Base-by-base conservation (phyloP, 2,113 vertebrate genomes). In the Xerus inauris region DNA sequence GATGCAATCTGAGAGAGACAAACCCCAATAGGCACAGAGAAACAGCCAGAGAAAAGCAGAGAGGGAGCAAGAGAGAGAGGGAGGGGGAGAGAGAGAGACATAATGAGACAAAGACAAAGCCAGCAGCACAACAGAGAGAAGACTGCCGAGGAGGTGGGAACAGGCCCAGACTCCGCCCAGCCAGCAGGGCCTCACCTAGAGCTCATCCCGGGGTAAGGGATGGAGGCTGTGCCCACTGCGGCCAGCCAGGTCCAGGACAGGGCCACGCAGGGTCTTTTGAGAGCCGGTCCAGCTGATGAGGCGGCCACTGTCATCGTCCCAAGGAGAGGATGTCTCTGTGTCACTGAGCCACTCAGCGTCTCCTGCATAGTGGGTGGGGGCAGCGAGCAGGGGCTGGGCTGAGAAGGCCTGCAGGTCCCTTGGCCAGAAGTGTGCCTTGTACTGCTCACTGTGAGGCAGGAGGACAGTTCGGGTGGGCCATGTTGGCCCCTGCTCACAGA, bases 251-350 rank as follows among this genome's bases (percentile, higher is more conserved):
- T 98, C 96, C 67, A 83, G 89, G 8, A 95, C 88, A 0, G 98
- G 92, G 24, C 98, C 99, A 35, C 99, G 99, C 67, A 99, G 98
- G 16, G 98, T 99, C 98, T 99, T 99, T 79, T 99, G 99, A 0
- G 99, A 99, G 62, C 99, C 99, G 3, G 98, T 99, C 99, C 99
- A 99, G 94, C 99, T 99, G 0, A 99, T 99, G 91, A 98, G 98
- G 22, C 98, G 99, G 2, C 98, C 75, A 0, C 95, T 97, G 97
- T 99, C 99, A 0, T 99, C 98, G 0, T 99, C 99, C 99, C 99
- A 99, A 96, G 99, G 98, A 1, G 99, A 99, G 42, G 99, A 99
- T 0, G 99, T 99, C 98, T 99, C 99, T 0, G 99, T 99, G 98
- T 99, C 99, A 0, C 99, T 99, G 97, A 99, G 98, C 99, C 99